Evolutionary conservation across 1,140 invertebrate species (phyloP).

Genomic region (Oscheius sp.): DNA sequence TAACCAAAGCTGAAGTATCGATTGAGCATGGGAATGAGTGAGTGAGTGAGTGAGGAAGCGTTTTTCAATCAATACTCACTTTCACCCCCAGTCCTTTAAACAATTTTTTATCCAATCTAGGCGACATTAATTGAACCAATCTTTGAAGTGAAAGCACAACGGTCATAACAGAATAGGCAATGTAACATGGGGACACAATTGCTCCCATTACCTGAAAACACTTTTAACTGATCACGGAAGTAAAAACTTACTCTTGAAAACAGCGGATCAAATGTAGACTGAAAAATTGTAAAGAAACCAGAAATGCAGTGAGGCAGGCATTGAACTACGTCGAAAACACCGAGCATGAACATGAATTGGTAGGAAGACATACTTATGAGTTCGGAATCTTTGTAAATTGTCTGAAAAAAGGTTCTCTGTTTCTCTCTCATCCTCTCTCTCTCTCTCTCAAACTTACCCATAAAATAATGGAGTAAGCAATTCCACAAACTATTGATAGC

Average conservation of each 20-base stretch:
- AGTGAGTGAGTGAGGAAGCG: too few species aligned
- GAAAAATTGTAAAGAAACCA: constrained; percentile 46
- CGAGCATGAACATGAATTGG: constrained; percentile 46
- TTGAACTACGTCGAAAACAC: constrained; percentile 36
- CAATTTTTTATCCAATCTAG: constrained; percentile 30
- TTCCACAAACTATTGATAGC: too few species aligned
- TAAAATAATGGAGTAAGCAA: too few species aligned
- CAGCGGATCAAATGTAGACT: constrained; percentile 28
- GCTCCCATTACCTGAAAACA: too few species aligned
- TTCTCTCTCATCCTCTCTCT: too few species aligned
- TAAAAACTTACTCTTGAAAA: constrained; percentile 33
- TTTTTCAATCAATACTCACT: constrained; percentile 18
- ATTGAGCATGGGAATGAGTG: neutral
- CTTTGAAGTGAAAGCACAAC: constrained; percentile 48
- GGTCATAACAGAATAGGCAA: constrained; percentile 45
- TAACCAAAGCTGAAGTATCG: neutral
- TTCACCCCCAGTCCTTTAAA: constrained; percentile 35
- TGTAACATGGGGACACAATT: constrained; percentile 45
- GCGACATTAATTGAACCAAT: constrained; percentile 36
- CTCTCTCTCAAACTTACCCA: too few species aligned
- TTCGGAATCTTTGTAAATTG: constrained; percentile 42
- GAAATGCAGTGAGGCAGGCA: constrained; percentile 37
- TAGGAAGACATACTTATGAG: constrained; percentile 45
- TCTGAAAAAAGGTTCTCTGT: too few species aligned
- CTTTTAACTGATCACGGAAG: neutral